These are phyloP conservation scores for Drosophila sordidapex DNA, from an alignment of 2,888 invertebrate genomes.

Conservation along the genomic window DNA sequence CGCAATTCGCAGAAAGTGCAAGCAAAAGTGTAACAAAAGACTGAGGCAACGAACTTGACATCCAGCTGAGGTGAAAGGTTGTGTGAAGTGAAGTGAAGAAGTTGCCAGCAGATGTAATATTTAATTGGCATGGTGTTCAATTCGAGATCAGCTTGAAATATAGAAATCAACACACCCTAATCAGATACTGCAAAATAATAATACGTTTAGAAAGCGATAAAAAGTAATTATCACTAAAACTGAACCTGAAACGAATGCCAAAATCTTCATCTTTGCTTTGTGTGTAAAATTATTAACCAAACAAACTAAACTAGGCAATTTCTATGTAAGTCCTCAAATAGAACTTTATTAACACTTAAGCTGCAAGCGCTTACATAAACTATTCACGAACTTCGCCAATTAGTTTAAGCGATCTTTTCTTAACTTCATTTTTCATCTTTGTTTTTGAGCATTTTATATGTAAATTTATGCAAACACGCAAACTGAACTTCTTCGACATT, in stretches of 20 bases:
- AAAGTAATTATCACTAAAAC: neutral
- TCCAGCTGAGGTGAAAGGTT: conserved; percentile 17
- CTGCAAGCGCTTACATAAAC: neutral
- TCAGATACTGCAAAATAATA: conserved; percentile 4
- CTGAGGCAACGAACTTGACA: conserved; percentile 73
- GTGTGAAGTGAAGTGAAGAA: neutral
- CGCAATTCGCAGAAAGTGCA: conserved; percentile 34
- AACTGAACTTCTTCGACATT: neutral
- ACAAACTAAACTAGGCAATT: neutral
- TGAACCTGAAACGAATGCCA: neutral
- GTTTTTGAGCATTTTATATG: neutral
- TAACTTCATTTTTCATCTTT: neutral
- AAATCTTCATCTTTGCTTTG: neutral
- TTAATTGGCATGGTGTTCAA: neutral
- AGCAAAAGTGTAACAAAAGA: conserved; percentile 61
- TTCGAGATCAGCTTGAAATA: neutral
- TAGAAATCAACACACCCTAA: neutral
- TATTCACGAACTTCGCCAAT: neutral
- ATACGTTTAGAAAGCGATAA: neutral
- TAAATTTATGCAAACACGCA: neutral
- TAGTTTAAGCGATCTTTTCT: neutral
- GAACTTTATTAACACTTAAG: neutral
- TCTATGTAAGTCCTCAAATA: neutral
- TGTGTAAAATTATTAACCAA: neutral
- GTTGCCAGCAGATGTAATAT: neutral